phyloP scores from a whole-genome alignment of 1,140 invertebrate genomes.

The Spodoptera frugiperda region DNA sequence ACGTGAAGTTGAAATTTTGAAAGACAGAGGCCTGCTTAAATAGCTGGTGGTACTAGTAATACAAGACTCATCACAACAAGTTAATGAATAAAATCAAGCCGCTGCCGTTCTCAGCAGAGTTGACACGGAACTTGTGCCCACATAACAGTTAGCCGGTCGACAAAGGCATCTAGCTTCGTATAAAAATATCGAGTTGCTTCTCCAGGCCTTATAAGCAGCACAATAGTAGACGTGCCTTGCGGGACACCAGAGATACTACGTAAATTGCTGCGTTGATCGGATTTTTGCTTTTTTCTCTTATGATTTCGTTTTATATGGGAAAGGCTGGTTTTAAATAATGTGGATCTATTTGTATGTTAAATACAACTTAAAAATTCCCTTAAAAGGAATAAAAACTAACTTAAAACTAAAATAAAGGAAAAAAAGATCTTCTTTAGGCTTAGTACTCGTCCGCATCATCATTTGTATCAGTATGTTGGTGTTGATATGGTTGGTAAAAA shows the following conservation, averaged over 20 bases:
- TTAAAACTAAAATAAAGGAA: too few relatives aligned
- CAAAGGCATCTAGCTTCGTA: constrained; percentile 74
- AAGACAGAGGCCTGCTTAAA: too few relatives aligned
- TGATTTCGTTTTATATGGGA: neutral
- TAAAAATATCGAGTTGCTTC: constrained; percentile 80
- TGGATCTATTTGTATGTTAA: too few relatives aligned
- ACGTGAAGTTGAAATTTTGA: too few relatives aligned
- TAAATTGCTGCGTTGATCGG: constrained; percentile 46
- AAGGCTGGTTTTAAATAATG: too few relatives aligned
- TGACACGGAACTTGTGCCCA: constrained; percentile 38
- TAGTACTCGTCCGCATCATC: too few relatives aligned
- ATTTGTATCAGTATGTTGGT: too few relatives aligned
- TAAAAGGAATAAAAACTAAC: too few relatives aligned
- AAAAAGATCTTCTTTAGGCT: too few relatives aligned
- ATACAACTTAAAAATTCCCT: too few relatives aligned
- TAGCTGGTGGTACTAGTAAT: too few relatives aligned
- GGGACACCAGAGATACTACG: constrained; percentile 59
- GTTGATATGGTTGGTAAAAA: too few relatives aligned
- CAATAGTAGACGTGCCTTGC: constrained; percentile 79
- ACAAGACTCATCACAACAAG: neutral
- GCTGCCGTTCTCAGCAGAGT: constrained; percentile 7
- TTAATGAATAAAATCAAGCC: constrained; percentile 31
- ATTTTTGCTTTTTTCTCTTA: constrained; percentile 4
- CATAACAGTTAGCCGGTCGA: constrained; percentile 51
- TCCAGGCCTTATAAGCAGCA: constrained; percentile 76